Evolutionary conservation across 2,797 vertebrate species (phyloP).

Genomic region (Microhierax caerulescens): DNA sequence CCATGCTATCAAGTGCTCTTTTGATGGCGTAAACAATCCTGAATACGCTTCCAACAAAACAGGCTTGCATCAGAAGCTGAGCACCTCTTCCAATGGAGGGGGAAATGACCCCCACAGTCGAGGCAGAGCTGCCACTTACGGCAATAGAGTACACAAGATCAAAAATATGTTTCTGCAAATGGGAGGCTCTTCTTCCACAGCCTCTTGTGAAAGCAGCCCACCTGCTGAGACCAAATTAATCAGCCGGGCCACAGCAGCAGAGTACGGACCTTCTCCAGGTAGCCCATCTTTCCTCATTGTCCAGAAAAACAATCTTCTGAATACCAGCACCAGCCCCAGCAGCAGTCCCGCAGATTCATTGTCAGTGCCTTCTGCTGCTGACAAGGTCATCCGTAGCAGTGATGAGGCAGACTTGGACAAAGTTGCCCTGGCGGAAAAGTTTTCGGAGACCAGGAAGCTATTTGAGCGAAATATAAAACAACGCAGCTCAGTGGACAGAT

Average conservation of each 20-base stretch:
- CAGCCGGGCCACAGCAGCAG: slow-evolving; percentile 50
- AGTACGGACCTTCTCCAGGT: slow-evolving; percentile 75
- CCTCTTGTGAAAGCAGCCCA: slow-evolving; percentile 54
- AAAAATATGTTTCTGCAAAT: slow-evolving; percentile 94
- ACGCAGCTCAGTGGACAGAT: slow-evolving; percentile 77
- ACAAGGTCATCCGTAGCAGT: slow-evolving; percentile 79
- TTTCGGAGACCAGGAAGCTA: slow-evolving; percentile 91
- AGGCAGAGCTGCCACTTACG: slow-evolving; percentile 78
- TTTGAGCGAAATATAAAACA: slow-evolving; percentile 89
- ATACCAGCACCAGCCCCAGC: slow-evolving; percentile 32
- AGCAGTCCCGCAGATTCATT: slow-evolving; percentile 7
- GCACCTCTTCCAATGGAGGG: slow-evolving; percentile 68
- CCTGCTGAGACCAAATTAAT: slow-evolving; percentile 49
- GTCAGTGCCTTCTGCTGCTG: slow-evolving; percentile 38
- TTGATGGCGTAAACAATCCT: slow-evolving; percentile 87
- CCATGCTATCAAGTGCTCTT: slow-evolving; percentile 91
- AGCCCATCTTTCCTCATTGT: slow-evolving; percentile 74
- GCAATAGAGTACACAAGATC: slow-evolving; percentile 91
- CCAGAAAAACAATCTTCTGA: slow-evolving; percentile 76
- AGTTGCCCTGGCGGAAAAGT: slow-evolving; percentile 89
- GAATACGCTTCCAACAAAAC: slow-evolving; percentile 83
- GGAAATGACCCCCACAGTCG: slow-evolving; percentile 64
- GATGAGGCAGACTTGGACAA: slow-evolving; percentile 91
- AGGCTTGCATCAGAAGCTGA: slow-evolving; percentile 80
- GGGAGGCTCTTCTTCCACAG: slow-evolving; percentile 77